Percentiles rank a stretch among this genome's conserved stretches.
Conservation (phyloP, 1,140 invertebrate genomes). For the Sycobia sp. region DNA sequence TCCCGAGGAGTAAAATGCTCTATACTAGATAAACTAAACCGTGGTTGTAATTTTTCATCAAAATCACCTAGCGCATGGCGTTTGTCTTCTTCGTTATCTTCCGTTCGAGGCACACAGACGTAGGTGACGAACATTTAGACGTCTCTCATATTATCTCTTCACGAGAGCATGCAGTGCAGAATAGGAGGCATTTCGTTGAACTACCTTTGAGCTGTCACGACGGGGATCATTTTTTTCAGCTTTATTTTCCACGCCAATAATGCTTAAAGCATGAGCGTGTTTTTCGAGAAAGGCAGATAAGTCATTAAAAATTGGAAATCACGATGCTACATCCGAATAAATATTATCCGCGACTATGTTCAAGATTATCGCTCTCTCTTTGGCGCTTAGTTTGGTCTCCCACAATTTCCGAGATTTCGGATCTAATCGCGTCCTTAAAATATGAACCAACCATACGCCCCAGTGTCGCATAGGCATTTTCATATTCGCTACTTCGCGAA, state of each 20-base stretch:
- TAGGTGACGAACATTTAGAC: too few relatives aligned
- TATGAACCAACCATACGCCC: conserved; percentile 1
- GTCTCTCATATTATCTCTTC: too few relatives aligned
- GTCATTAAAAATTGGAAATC: conserved; percentile 1
- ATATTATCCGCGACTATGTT: neutral
- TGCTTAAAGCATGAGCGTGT: too few relatives aligned
- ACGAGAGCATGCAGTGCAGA: neutral
- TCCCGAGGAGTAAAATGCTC: too few relatives aligned
- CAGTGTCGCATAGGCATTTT: neutral
- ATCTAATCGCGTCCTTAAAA: neutral
- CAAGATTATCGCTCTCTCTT: neutral
- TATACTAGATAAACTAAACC: too few relatives aligned
- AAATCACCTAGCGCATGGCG: too few relatives aligned
- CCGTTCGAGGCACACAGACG: too few relatives aligned
- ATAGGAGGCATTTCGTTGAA: neutral
- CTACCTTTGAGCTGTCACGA: neutral
- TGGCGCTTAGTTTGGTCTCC: neutral
- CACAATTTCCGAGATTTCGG: conserved; percentile 5
- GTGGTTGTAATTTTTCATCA: too few relatives aligned
- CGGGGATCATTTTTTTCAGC: neutral
- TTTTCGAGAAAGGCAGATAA: neutral
- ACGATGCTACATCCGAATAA: neutral
- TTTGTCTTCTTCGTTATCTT: too few relatives aligned
- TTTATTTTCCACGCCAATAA: neutral
- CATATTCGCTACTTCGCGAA: neutral